Evolutionary conservation across 2,797 vertebrate species (phyloP), one percentile per base, ranked within the genome.

Genomic region (Rallus crepitans): DNA sequence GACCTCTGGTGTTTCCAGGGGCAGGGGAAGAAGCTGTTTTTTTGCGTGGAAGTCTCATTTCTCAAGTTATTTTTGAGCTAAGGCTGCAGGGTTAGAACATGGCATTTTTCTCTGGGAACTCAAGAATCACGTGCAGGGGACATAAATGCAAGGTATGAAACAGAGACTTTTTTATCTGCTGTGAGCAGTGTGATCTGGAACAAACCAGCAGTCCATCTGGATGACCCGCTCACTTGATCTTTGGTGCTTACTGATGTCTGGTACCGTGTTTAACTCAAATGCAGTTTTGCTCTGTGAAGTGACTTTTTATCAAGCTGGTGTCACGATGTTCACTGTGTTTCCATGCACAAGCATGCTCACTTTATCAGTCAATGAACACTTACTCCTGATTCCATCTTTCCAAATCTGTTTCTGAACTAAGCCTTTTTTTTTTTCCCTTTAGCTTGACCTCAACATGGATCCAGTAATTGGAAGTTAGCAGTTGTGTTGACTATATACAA

Each of bases 21-120:
- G 56, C 92, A 73, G 45, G 73, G 55, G 24, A 92, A 90, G 63
- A 70, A 77, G 35, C 21, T 68, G 9, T 1, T 79, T 77, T 89
- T 89, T 89, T 69, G 23, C 63, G 50, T 94, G 70, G 21, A 80
- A 94, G 87, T 89, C 31, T 81, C 76, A 82, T 91, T 95, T 97
- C 94, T 96, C 83, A 80, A 82, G 64, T 37, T 82, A 64, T 91
- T 87, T 96, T 96, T 92, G 87, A 96, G 61, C 94, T 96, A 85
- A 30, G 11, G 72, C 71, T 85, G 23, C 24, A 65, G 52, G 31
- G 56, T 84, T 95, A 88, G 93, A 87, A 77, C 56, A 55, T 30
- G 81, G 77, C 50, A 40, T 86, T 92, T 83, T 94, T 86, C 53
- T 90, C 75, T 84, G 39, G 68, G 81, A 84, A 77, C 75, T 65